phyloP scores from a whole-genome alignment of 2,888 invertebrate species.

The Eucera pruinosa region DNA sequence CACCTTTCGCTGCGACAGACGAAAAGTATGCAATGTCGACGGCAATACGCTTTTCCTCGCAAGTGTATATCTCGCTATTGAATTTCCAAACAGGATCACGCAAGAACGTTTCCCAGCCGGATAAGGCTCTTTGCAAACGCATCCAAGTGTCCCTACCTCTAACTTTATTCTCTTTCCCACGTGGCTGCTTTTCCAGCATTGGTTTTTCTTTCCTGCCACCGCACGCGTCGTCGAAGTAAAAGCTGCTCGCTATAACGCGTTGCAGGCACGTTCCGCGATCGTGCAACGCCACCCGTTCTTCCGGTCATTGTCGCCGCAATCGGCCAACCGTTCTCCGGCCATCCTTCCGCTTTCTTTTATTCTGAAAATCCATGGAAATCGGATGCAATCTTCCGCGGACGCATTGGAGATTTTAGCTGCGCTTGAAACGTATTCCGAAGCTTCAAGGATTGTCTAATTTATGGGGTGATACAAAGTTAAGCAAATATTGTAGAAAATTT shows the following conservation, averaged over 20 bases:
- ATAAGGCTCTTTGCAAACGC: background rate
- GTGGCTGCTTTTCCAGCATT: constrained; percentile 2
- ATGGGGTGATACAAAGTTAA: too few relatives aligned
- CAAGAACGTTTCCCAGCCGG: background rate
- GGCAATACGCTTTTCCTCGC: background rate
- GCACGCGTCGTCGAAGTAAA: constrained; percentile 10
- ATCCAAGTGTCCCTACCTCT: too few relatives aligned
- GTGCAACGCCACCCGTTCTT: constrained; percentile 48
- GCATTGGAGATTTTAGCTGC: background rate
- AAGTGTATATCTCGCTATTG: background rate
- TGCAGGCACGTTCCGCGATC: constrained; percentile 42
- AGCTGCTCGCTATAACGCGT: constrained; percentile 13
- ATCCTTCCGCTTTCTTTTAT: constrained; percentile 49
- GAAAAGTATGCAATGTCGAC: background rate
- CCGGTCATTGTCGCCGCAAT: constrained; percentile 69
- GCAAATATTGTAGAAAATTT: too few relatives aligned
- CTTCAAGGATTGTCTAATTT: too few relatives aligned
- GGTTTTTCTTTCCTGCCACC: background rate
- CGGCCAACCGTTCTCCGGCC: constrained; percentile 57
- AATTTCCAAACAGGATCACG: constrained; percentile 22
- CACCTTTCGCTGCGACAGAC: background rate
- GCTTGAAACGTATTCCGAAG: too few relatives aligned
- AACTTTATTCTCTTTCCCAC: constrained; percentile 12
- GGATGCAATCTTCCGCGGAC: background rate
- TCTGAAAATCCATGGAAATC: constrained; percentile 38